phyloP scores from a whole-genome alignment of 2,797 vertebrate species.

The Bovichtus diacanthus region DNA sequence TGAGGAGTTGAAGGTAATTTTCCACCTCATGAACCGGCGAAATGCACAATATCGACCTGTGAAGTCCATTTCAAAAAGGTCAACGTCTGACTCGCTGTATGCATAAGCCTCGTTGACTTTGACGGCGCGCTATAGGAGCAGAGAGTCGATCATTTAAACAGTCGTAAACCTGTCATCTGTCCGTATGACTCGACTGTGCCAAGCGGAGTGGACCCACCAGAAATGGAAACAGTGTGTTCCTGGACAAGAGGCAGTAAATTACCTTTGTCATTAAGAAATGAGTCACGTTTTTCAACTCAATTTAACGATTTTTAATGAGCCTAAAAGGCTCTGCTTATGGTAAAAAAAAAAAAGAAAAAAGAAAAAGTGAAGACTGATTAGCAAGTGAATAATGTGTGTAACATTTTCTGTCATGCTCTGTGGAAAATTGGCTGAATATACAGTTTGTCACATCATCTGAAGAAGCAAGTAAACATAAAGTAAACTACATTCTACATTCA shows the following conservation, averaged over 20 bases:
- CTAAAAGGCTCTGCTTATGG: slow-evolving; percentile 12
- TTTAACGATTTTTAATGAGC: slow-evolving; percentile 54
- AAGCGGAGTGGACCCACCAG: slow-evolving; percentile 29
- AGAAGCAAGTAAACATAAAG: neutral
- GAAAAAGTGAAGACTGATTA: slow-evolving; percentile 20
- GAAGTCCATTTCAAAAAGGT: slow-evolving; percentile 55
- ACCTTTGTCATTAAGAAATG: slow-evolving; percentile 33
- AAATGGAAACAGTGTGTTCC: slow-evolving; percentile 60
- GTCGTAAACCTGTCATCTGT: slow-evolving; percentile 62
- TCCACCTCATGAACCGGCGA: slow-evolving; percentile 27
- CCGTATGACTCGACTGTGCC: slow-evolving; percentile 34
- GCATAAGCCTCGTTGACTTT: slow-evolving; percentile 55
- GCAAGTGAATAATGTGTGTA: slow-evolving; percentile 31
- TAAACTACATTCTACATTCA: neutral
- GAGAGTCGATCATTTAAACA: slow-evolving; percentile 37
- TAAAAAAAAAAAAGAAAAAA: too few species aligned
- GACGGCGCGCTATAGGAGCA: slow-evolving; percentile 35
- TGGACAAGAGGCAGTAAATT: slow-evolving; percentile 34
- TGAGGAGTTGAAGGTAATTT: slow-evolving; percentile 19
- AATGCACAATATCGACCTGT: slow-evolving; percentile 18
- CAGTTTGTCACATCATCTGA: neutral
- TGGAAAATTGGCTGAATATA: slow-evolving; percentile 9
- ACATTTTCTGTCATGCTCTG: slow-evolving; percentile 6
- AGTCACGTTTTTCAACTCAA: slow-evolving; percentile 34
- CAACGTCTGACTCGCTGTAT: slow-evolving; percentile 43